These are phyloP conservation scores for Macropis europaea DNA, from an alignment of 2,888 invertebrate species.

Conservation along the genomic window DNA sequence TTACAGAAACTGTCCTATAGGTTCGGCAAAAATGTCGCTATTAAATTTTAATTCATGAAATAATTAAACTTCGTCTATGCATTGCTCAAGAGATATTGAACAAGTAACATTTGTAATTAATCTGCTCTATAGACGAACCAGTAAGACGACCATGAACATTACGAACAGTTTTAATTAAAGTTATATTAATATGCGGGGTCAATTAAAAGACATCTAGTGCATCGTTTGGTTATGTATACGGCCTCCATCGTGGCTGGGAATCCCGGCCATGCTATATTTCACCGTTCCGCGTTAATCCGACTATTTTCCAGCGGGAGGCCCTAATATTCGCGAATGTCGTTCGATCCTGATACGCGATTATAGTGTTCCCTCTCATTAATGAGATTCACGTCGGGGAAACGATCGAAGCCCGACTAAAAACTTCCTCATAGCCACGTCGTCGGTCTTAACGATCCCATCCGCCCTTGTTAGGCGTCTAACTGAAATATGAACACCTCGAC, in stretches of 20 bases:
- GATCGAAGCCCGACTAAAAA: conserved; percentile 20
- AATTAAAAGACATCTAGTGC: conserved; percentile 6
- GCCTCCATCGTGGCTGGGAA: conserved; percentile 16
- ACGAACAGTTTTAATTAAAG: conserved; percentile 1
- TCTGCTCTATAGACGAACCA: too few relatives aligned
- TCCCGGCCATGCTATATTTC: conserved; percentile 52
- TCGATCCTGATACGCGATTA: conserved; percentile 34
- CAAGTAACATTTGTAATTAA: too few relatives aligned
- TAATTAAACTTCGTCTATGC: too few relatives aligned
- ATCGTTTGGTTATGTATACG: background rate
- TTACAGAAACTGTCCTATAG: too few relatives aligned
- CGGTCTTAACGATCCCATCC: background rate
- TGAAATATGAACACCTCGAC: background rate
- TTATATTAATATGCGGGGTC: conserved; percentile 10
- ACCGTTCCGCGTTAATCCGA: conserved; percentile 61
- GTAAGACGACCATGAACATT: background rate
- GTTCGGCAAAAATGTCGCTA: too few relatives aligned
- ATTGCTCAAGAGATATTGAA: too few relatives aligned
- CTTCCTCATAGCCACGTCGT: background rate
- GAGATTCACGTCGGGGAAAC: conserved; percentile 13
- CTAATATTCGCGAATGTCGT: conserved; percentile 35
- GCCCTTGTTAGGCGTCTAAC: background rate
- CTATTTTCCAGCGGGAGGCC: conserved; percentile 51
- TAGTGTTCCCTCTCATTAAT: conserved; percentile 26
- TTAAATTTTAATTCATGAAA: too few relatives aligned